Evolutionary conservation across 1,140 invertebrate genomes (phyloP), one percentile per base, ranked within the genome.

Genomic region (Triops cancriformis): DNA sequence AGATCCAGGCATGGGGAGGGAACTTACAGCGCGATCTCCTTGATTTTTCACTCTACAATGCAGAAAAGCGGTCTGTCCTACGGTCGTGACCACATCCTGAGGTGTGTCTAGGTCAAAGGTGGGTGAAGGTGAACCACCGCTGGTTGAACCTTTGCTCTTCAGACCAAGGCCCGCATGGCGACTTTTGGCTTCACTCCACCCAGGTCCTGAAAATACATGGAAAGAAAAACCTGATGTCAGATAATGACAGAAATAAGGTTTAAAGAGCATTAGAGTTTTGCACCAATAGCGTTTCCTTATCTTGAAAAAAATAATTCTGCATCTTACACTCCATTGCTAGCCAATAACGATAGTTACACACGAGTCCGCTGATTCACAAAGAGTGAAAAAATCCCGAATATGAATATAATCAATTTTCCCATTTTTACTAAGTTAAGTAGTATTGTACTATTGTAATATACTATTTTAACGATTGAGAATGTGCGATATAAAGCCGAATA

Each of bases 1-100:
- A 23, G 3, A 64, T n/a, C 10, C 14, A 23, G 45, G 14, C 14
- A 64, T 14, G 23, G 18, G n/a, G 0, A 31, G 27, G 14, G 18
- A 84, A 80, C 87, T 87, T 82, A 90, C 88, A 81, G 88, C 89
- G 83, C 89, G 84, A 82, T 90, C 89, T 7, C 88, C 88, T 74
- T 90, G 72, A 75, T 84, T 81, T 11, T 82, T 80, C 72, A 94
- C 93, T 82, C 91, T 87, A 85, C 94, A 95, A 84, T 94, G 91
- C 18, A 95, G 87, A 82, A 93, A 91, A 28, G 93, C 93, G 72
- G 92, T 91, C 85, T 94, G 92, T 23, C 93, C 93, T 75, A 94
- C 92, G 73, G 93, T 94, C 73, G 92, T 91, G 77, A 93, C 93
- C 78, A 93, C 90, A 82, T 95, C 93, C 75, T 78, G 77, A n/a